Conservation (phyloP, 2,888 invertebrate species). For the Dorcus hopei region DNA sequence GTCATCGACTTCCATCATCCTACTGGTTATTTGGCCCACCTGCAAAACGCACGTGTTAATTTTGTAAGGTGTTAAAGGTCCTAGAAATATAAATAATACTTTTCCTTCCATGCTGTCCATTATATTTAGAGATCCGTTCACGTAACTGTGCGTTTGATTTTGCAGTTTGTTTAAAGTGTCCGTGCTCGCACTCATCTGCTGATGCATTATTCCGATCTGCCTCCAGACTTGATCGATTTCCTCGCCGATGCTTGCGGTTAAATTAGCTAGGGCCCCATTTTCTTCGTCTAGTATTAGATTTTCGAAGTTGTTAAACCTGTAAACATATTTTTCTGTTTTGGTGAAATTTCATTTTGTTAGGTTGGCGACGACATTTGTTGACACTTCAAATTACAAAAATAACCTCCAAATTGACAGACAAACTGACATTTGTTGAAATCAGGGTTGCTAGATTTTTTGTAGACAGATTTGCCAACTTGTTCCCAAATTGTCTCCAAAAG, state of each 20-base stretch:
- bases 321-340: constrained; percentile 4
- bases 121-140: constrained; percentile 72
- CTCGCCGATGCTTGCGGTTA: constrained; percentile 72
- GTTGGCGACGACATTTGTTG: too few species aligned
- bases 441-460: too few species aligned
- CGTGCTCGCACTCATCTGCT: constrained; percentile 74
- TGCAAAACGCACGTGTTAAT: constrained; percentile 34
- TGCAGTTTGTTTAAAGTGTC: constrained; percentile 72
- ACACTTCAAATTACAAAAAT: too few species aligned
- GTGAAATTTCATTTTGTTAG: too few species aligned
- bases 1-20: constrained; percentile 74
- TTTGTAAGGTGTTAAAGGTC: background rate
- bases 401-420: too few species aligned
- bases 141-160: constrained; percentile 73
- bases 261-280: constrained; percentile 66
- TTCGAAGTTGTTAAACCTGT: constrained; percentile 68
- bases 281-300: constrained; percentile 69
- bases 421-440: too few species aligned
- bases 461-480: too few species aligned
- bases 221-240: constrained; percentile 86
- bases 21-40: constrained; percentile 73
- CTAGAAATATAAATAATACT: constrained; percentile 44
- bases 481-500: too few species aligned
- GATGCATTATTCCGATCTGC: constrained; percentile 85
- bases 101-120: constrained; percentile 78